These are phyloP conservation scores for Chironomus tentans DNA, from an alignment of 2,888 invertebrate species.

Conservation along the genomic window DNA sequence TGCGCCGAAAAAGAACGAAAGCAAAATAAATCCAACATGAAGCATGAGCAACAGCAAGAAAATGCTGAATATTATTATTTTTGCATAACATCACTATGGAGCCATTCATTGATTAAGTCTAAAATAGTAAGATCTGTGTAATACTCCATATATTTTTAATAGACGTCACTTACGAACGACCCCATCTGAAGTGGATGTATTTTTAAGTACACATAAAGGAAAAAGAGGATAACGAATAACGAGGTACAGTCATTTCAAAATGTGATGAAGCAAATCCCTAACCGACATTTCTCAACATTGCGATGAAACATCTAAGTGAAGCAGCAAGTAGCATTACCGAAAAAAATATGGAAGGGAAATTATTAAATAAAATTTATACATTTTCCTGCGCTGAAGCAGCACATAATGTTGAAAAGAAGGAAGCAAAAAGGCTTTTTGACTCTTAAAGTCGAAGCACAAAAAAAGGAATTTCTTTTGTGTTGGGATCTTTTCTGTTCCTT, in stretches of 20 bases:
- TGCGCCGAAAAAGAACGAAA: background rate
- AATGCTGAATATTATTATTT: too few species aligned
- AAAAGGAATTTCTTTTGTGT: background rate
- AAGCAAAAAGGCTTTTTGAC: background rate
- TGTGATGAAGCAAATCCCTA: background rate
- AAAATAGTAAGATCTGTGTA: too few species aligned
- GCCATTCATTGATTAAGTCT: too few species aligned
- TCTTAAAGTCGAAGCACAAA: background rate
- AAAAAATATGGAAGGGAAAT: background rate
- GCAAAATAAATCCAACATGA: background rate
- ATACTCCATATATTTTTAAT: too few species aligned
- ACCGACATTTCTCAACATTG: background rate
- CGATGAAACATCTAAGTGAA: too few species aligned
- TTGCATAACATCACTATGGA: background rate
- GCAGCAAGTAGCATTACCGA: background rate
- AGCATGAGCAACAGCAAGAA: background rate
- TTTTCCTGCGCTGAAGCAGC: background rate
- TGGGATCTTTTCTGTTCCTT: background rate
- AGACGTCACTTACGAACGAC: too few species aligned
- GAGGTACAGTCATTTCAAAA: background rate
- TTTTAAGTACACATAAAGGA: background rate
- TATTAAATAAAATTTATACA: background rate
- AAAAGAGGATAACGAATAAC: background rate
- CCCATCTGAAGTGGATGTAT: background rate
- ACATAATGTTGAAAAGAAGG: background rate